phyloP scores from a whole-genome alignment of 2,113 vertebrate species.

The Gavia stellata region DNA sequence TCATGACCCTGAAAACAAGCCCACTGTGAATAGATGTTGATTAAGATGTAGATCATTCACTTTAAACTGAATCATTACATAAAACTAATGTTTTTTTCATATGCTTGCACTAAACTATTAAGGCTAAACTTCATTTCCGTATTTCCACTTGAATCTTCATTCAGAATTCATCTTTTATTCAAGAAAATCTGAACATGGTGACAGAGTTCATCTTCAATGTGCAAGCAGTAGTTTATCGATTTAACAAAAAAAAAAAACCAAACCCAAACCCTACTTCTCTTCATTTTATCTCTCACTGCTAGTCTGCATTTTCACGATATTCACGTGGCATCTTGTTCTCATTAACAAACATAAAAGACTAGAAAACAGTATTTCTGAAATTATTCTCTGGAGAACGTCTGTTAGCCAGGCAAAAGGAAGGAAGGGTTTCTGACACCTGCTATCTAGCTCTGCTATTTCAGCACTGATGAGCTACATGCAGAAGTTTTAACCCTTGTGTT shows the following conservation, averaged over 20 bases:
- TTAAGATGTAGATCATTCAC: constrained; percentile 24
- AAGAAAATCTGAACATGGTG: background rate
- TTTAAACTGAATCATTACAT: background rate
- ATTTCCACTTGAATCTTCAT: background rate
- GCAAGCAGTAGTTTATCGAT: background rate
- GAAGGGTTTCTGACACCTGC: background rate
- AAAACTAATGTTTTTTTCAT: background rate
- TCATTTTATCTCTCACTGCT: background rate
- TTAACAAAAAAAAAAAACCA: background rate
- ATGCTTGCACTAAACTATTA: background rate
- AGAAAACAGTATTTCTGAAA: background rate
- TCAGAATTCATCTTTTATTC: background rate
- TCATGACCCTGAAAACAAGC: constrained; percentile 17
- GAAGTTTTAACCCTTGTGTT: background rate
- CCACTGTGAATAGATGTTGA: background rate
- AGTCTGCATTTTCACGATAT: background rate
- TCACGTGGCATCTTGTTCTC: background rate
- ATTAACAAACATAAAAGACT: background rate
- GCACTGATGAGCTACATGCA: background rate
- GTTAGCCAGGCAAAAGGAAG: background rate
- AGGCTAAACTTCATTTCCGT: background rate
- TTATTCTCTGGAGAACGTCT: background rate
- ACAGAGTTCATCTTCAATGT: background rate
- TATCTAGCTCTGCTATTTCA: background rate
- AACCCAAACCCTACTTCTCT: background rate